Evolutionary conservation across 2,797 vertebrate genomes (phyloP).

Genomic region (Microctenopoma lineatum): DNA sequence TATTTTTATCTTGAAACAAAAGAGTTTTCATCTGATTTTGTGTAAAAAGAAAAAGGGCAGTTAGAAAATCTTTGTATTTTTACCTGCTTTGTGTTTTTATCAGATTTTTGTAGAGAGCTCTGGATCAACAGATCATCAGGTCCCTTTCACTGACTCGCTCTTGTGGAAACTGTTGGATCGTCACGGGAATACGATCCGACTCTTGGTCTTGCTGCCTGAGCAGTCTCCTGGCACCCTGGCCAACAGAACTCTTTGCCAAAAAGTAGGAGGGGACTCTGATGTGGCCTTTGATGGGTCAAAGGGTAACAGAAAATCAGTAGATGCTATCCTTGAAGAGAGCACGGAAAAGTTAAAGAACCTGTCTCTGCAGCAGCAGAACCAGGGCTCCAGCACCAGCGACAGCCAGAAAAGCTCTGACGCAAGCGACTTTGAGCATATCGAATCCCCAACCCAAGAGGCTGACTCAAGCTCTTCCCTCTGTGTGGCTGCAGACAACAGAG

Average conservation of each 20-base stretch:
- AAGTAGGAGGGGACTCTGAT: constrained; percentile 84
- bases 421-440: constrained; percentile 96
- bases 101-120: constrained; percentile 99
- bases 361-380: constrained; percentile 89
- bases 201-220: constrained; percentile 93
- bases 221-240: constrained; percentile 90
- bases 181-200: constrained; percentile 96
- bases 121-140: constrained; percentile 89
- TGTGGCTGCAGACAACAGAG: constrained; percentile 87
- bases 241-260: constrained; percentile 88
- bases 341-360: constrained; percentile 97
- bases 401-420: constrained; percentile 96
- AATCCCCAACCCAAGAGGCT: constrained; percentile 90
- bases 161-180: constrained; percentile 98
- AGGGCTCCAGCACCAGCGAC: constrained; percentile 90
- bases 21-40: too few relatives aligned
- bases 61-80: constrained; percentile 1
- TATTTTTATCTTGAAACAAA: constrained; percentile 46
- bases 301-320: constrained; percentile 91
- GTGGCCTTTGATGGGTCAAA: constrained; percentile 87
- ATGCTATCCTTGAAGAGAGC: constrained; percentile 97
- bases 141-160: constrained; percentile 91
- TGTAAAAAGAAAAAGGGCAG: not conserved
- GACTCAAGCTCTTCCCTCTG: constrained; percentile 87
- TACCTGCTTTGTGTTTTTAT: constrained; percentile 18